Conservation (phyloP, 2,888 invertebrate genomes). For the Andrena bicolor region DNA sequence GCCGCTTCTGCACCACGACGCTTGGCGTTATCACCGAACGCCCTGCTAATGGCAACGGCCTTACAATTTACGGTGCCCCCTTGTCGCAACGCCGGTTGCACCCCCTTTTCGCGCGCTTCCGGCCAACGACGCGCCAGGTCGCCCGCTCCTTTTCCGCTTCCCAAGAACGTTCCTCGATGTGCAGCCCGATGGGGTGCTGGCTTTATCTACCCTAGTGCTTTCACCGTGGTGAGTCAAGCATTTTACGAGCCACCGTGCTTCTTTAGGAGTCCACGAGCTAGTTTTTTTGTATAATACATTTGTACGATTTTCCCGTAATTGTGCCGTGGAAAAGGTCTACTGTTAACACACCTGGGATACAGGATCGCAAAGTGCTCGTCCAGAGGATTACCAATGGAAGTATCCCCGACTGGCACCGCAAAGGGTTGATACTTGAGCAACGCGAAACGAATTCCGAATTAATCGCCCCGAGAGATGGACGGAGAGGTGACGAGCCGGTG, state of each 20-base stretch:
- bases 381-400: neutral
- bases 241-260: no score
- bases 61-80: slow-evolving; percentile 74
- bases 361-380: neutral
- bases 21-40: slow-evolving; percentile 77
- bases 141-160: neutral
- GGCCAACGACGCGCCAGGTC: neutral
- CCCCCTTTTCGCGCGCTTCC: neutral
- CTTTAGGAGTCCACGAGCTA: no score
- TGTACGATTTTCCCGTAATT: no score
- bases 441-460: slow-evolving; percentile 25
- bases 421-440: slow-evolving; percentile 5
- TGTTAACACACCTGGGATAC: neutral
- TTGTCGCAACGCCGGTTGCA: neutral
- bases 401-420: neutral
- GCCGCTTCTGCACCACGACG: slow-evolving; percentile 17
- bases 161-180: neutral
- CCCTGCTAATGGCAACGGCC: slow-evolving; percentile 78
- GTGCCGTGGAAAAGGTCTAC: no score
- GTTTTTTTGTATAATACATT: no score
- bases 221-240: no score
- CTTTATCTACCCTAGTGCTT: neutral
- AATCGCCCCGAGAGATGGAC: slow-evolving; percentile 10
- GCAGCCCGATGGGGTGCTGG: neutral
- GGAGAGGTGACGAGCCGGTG: neutral